phyloP scores from a whole-genome alignment of 1,140 invertebrate species.

The Lordiphosa collinella region DNA sequence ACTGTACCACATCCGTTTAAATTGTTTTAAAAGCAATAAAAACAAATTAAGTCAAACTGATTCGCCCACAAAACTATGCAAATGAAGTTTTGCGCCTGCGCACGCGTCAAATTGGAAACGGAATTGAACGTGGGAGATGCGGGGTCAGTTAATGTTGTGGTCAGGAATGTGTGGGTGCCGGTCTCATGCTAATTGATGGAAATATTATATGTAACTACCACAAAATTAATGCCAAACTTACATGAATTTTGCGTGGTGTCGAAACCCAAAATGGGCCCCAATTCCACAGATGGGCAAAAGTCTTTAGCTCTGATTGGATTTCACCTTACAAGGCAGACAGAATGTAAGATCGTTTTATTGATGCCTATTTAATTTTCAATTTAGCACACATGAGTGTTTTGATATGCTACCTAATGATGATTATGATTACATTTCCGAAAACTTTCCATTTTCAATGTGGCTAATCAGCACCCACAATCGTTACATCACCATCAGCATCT shows the following conservation, averaged over 20 bases:
- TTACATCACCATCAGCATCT: slow-evolving; percentile 39
- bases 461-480: slow-evolving; percentile 54
- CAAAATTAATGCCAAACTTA: slow-evolving; percentile 26
- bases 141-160: slow-evolving; percentile 1
- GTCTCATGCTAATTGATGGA: slow-evolving; percentile 8
- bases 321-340: slow-evolving; percentile 27
- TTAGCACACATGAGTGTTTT: slow-evolving; percentile 26
- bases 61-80: slow-evolving; percentile 33
- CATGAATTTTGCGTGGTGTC: slow-evolving; percentile 36
- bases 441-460: slow-evolving; percentile 46
- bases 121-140: slow-evolving; percentile 18
- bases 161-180: slow-evolving; percentile 6
- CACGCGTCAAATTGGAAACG: slow-evolving; percentile 27
- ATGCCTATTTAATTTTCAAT: slow-evolving; percentile 48
- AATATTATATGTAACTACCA: slow-evolving; percentile 5
- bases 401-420: slow-evolving; percentile 30
- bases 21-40: slow-evolving; percentile 11
- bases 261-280: neutral
- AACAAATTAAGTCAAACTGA: slow-evolving; percentile 12
- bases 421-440: slow-evolving; percentile 25
- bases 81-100: slow-evolving; percentile 41
- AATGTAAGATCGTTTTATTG: slow-evolving; percentile 35
- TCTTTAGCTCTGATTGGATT: slow-evolving; percentile 22
- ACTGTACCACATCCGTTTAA: slow-evolving; percentile 12
- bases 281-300: slow-evolving; percentile 22